Base-by-base conservation (phyloP, 2,113 vertebrate genomes). In the Galeopterus variegatus region DNA sequence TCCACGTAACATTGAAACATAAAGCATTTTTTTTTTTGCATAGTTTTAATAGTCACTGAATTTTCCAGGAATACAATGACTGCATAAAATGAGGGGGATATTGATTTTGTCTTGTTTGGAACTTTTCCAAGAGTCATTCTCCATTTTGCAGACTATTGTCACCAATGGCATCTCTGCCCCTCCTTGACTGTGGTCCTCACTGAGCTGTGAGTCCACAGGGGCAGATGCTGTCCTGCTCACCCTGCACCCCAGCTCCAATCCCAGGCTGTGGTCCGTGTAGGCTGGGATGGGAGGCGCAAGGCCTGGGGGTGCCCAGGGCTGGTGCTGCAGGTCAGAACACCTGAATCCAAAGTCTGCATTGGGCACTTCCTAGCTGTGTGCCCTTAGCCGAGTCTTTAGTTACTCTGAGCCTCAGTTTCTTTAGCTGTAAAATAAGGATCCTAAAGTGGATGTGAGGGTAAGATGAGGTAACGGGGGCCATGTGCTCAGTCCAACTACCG, bases 91-190 rank as follows among this genome's bases (percentile, higher is more conserved):
- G 75, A 54, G 23, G 28, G n/a, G 48, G 48, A 11, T n/a, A 36
- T 41, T 54, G 13, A 5, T 75, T 67, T 69, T 33, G 18, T 60
- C 17, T 52, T 18, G 11, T 79, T 70, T 7, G 24, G 54, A 80
- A 33, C 18, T 41, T 50, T 50, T 28, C 33, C 33, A 12, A 24
- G 72, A 62, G 18, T 70, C 17, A 2, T 2, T 80, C 75, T 13
- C 56, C 24, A 8, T 33, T 82, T 31, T 2, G 28, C 67, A 50
- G 48, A 48, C 9, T 73, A 19, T 3, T 8, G 8, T 58, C 19
- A 19, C 56, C 0, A 0, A 1, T 5, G n/a, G 26, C 76, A 41
- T 23, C 17, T 1, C 48, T 1, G 8, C 58, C 8, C 48, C 10
- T 8, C n/a, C 48, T 45, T 73, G 45, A 31, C n/a, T 24, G 24